phyloP scores from a whole-genome alignment of 2,797 vertebrate species.

The Hoplostethus atlanticus region DNA sequence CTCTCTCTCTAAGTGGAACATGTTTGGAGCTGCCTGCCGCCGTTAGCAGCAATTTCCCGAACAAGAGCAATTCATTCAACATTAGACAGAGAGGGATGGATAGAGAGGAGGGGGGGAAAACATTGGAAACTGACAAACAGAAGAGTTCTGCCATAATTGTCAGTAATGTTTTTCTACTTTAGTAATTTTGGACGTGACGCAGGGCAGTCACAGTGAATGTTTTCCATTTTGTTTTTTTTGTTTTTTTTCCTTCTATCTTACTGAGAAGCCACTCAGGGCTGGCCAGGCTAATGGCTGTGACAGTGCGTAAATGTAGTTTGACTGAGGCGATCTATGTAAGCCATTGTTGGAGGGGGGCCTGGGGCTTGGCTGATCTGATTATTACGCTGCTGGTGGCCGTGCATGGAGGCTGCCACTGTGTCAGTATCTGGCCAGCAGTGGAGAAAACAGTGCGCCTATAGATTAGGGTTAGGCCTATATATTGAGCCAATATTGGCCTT shows the following conservation, averaged over 20 bases:
- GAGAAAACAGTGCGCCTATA: constrained; percentile 13
- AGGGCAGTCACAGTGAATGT: constrained; percentile 88
- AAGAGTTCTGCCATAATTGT: constrained; percentile 92
- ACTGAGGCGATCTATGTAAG: constrained; percentile 95
- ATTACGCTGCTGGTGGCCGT: constrained; percentile 88
- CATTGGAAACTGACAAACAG: constrained; percentile 76
- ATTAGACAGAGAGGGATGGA: constrained; percentile 64
- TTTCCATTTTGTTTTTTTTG: constrained; percentile 71
- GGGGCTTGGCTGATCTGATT: constrained; percentile 91
- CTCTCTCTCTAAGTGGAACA: constrained; percentile 51
- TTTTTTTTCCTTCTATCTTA: constrained; percentile 34
- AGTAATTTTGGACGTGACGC: constrained; percentile 76
- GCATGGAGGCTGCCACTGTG: constrained; percentile 84
- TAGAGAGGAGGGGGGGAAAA: not conserved
- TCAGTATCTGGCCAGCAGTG: constrained; percentile 17
- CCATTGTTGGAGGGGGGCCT: constrained; percentile 88
- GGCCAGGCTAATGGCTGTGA: constrained; percentile 91
- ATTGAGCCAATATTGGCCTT: constrained; percentile 2
- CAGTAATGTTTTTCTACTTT: constrained; percentile 92
- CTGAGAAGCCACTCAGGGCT: constrained; percentile 89
- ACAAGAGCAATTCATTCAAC: constrained; percentile 84
- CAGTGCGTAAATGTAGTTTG: constrained; percentile 97
- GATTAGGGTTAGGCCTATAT: constrained; percentile 14
- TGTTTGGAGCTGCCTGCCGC: constrained; percentile 62
- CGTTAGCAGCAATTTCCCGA: constrained; percentile 75